Evolutionary conservation across 2,113 vertebrate genomes (phyloP).

Genomic region (Acrocephalus kingi): DNA sequence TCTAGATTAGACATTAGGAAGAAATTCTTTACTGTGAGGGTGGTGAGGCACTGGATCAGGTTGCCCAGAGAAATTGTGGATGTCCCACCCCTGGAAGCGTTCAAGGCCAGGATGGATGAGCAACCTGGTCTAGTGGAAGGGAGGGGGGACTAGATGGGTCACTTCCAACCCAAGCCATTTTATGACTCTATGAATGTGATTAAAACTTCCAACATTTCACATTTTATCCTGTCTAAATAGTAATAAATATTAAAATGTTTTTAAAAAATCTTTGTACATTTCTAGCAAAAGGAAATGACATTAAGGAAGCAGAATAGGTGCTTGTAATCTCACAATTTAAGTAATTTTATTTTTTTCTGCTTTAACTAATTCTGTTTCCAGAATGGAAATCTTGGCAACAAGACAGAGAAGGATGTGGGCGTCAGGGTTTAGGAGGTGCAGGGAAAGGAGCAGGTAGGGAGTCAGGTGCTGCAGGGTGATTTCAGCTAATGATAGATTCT

Average conservation of each 20-base stretch:
- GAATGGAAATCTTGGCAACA: constrained; percentile 26
- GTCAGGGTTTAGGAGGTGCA: constrained; percentile 75
- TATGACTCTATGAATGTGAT: neutral
- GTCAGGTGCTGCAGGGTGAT: constrained; percentile 75
- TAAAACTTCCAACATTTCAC: neutral
- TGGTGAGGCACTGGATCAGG: neutral
- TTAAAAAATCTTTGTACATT: neutral
- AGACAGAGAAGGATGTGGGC: constrained; percentile 79
- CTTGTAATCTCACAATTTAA: neutral
- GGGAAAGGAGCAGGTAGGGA: constrained; percentile 75
- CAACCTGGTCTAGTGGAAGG: neutral
- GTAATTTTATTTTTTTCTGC: neutral
- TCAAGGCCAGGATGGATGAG: neutral
- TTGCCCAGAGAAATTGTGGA: neutral
- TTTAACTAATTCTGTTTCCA: neutral
- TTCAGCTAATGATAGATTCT: constrained; percentile 85
- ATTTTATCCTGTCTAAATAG: neutral
- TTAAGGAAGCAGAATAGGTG: neutral
- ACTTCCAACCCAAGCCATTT: neutral
- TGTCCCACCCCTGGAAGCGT: neutral
- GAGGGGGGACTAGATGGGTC: neutral
- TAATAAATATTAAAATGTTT: neutral
- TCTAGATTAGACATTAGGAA: neutral
- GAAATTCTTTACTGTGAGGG: neutral
- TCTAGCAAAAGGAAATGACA: neutral